Evolutionary conservation across 2,888 invertebrate species (phyloP).

Genomic region (Plutella xylostella): DNA sequence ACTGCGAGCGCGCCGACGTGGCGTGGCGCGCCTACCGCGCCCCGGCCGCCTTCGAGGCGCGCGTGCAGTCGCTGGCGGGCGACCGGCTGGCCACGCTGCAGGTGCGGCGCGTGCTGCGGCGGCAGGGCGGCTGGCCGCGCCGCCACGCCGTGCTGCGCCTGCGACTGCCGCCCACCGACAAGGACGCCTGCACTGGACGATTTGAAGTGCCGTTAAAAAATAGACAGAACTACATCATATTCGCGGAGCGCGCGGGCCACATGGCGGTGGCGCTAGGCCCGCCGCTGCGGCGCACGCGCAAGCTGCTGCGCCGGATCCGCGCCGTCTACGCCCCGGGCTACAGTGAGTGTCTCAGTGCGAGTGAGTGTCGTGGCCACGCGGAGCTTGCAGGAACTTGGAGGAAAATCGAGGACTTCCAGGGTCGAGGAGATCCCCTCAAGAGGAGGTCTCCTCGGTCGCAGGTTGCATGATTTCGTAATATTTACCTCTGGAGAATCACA

Average conservation of each 20-base stretch:
- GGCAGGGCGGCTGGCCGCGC: constrained; percentile 56
- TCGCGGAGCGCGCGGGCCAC: constrained; percentile 57
- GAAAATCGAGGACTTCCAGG: not conserved
- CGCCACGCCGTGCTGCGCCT: constrained; percentile 50
- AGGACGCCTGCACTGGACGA: constrained; percentile 49
- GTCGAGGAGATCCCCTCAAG: not conserved
- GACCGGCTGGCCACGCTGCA: constrained; percentile 55
- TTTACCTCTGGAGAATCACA: no score
- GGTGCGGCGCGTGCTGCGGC: constrained; percentile 50
- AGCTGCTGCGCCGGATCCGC: constrained; percentile 53
- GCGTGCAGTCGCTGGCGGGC: constrained; percentile 51
- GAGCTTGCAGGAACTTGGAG: constrained; percentile 19
- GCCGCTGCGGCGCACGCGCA: constrained; percentile 51
- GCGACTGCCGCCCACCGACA: constrained; percentile 36
- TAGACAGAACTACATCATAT: constrained; percentile 60
- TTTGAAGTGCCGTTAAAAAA: constrained; percentile 60
- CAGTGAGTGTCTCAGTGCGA: constrained; percentile 54
- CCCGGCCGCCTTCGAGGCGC: constrained; percentile 62
- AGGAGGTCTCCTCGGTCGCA: no score
- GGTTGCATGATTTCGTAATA: no score
- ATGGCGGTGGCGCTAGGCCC: constrained; percentile 59
- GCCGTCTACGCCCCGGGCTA: constrained; percentile 62
- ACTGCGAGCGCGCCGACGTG: constrained; percentile 66
- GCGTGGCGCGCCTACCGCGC: constrained; percentile 66
- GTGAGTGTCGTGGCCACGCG: constrained; percentile 25